A percentile compares a stretch with the other conserved stretches of the same genome.
Evolutionary conservation across 2,113 vertebrate genomes (phyloP).

Genomic region (Microcebus jonahi): DNA sequence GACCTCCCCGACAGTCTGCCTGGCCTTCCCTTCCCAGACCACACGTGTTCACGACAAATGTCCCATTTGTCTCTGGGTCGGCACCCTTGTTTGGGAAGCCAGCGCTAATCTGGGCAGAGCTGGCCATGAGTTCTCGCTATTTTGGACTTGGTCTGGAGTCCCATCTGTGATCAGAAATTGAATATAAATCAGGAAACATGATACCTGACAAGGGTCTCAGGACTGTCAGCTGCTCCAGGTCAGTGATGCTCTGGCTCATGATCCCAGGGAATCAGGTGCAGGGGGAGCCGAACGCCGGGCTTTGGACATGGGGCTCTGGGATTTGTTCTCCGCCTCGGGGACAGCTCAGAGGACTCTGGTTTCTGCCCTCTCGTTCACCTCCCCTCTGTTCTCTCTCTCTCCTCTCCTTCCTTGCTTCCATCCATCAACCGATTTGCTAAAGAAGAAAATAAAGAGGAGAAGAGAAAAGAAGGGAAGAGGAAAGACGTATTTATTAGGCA

Average conservation of each 20-base stretch:
- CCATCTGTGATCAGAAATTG: background rate
- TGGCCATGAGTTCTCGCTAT: background rate
- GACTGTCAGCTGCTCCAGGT: background rate
- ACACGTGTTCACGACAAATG: background rate
- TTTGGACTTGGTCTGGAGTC: background rate
- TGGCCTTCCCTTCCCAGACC: background rate
- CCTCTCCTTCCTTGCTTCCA: background rate
- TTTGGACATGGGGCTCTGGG: background rate
- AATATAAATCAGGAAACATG: background rate
- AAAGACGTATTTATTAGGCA: background rate
- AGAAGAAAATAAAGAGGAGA: no score
- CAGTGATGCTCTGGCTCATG: background rate
- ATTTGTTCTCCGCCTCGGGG: background rate
- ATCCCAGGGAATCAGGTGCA: background rate
- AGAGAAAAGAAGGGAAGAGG: background rate
- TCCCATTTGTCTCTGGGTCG: background rate
- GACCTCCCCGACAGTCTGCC: background rate
- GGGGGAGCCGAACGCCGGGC: background rate
- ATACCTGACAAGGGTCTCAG: background rate
- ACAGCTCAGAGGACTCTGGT: background rate
- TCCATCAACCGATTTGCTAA: background rate
- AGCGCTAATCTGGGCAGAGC: background rate
- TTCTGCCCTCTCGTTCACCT: background rate
- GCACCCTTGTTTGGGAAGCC: background rate
- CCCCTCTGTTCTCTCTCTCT: background rate